Conservation (phyloP, 2,888 invertebrate species). For the Sphinx pinastri region DNA sequence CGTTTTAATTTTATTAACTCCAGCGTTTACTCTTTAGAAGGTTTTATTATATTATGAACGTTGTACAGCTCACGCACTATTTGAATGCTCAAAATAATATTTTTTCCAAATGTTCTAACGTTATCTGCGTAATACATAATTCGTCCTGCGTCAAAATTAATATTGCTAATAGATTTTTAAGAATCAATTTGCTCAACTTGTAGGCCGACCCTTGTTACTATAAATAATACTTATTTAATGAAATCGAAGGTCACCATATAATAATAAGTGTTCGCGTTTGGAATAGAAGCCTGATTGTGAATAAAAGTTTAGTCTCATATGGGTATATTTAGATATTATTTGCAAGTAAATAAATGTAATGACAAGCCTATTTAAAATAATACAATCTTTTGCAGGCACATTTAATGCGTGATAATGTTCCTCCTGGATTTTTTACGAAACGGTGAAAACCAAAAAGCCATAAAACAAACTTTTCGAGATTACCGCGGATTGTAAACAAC, state of each 20-base stretch:
- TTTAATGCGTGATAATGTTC: neutral
- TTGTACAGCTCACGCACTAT: neutral
- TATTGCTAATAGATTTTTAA: neutral
- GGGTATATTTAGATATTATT: too few relatives aligned
- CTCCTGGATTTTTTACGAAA: neutral
- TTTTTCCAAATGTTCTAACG: neutral
- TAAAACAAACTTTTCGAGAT: neutral
- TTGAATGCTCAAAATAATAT: neutral
- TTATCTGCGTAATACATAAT: neutral
- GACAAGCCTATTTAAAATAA: too few relatives aligned
- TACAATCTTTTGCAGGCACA: neutral
- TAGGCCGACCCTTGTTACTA: neutral
- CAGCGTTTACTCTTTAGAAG: neutral
- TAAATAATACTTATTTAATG: neutral
- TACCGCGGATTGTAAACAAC: neutral
- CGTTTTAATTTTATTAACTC: conserved; percentile 7
- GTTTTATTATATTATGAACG: neutral
- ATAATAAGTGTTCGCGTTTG: too few relatives aligned
- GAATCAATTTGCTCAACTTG: neutral
- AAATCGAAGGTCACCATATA: too few relatives aligned
- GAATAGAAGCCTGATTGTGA: too few relatives aligned
- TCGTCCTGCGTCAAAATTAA: neutral
- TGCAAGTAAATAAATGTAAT: too few relatives aligned
- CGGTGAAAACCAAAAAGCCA: neutral
- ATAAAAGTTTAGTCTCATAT: too few relatives aligned